Evolutionary conservation across 2,113 vertebrate genomes (phyloP).

Genomic region (Cyanoderma ruficeps): DNA sequence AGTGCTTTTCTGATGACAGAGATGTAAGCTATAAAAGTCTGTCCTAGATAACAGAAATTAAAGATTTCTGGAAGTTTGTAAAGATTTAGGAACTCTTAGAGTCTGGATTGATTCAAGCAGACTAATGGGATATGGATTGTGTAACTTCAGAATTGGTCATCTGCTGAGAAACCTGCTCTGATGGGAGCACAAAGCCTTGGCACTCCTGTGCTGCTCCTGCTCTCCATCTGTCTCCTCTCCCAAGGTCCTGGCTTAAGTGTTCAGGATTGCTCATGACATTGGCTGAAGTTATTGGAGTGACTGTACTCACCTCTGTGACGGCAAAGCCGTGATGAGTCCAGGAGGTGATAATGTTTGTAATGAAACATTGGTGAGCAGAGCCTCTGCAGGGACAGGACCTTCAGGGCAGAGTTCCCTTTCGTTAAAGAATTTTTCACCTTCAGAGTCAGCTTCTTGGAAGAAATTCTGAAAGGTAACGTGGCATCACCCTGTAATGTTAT

Average conservation of each 20-base stretch:
- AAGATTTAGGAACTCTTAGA: not conserved
- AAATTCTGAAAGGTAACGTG: not conserved
- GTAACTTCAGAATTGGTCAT: not conserved
- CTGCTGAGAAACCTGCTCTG: not conserved
- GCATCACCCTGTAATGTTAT: not conserved
- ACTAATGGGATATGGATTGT: not conserved
- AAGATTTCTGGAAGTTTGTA: slow-evolving; percentile 9
- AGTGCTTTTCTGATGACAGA: slow-evolving; percentile 26
- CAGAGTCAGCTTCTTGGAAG: not conserved
- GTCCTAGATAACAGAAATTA: slow-evolving; percentile 16
- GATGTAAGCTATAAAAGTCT: slow-evolving; percentile 9
- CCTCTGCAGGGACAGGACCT: not conserved
- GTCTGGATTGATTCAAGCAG: not conserved
- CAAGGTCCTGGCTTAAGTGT: not conserved
- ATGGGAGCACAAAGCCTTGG: not conserved
- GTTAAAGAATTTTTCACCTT: not conserved
- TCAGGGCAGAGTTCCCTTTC: not conserved
- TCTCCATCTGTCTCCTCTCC: not conserved
- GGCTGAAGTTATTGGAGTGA: not conserved
- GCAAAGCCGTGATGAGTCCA: not conserved
- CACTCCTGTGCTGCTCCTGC: not conserved
- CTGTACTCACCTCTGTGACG: not conserved
- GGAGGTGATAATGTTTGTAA: not conserved
- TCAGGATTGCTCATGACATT: not conserved
- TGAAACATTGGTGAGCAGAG: not conserved